Percentiles rank a stretch among this genome's conserved stretches.
Evolutionary conservation across 1,140 invertebrate genomes (phyloP).

Genomic region (Melipona quadrifasciata): DNA sequence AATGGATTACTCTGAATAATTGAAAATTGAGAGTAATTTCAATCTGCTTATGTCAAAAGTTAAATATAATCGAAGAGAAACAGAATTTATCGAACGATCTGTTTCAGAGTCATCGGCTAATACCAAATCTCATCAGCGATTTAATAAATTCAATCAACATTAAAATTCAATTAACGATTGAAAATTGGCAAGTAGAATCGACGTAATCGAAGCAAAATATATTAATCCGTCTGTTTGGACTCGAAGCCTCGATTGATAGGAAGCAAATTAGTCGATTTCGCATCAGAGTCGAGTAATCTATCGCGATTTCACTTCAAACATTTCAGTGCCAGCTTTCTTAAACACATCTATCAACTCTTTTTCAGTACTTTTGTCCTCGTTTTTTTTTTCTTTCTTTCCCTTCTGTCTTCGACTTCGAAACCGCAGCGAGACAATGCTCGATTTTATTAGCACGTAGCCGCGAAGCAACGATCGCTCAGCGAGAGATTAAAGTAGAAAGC

Average conservation of each 20-base stretch:
- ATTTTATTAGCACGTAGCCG: neutral
- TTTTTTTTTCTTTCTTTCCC: neutral
- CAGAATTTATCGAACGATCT: neutral
- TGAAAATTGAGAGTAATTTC: too few relatives aligned
- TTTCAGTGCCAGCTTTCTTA: neutral
- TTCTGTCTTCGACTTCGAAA: too few relatives aligned
- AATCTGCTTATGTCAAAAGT: too few relatives aligned
- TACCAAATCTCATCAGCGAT: constrained; percentile 17
- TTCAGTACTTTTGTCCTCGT: neutral
- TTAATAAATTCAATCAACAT: too few relatives aligned
- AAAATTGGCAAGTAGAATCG: too few relatives aligned
- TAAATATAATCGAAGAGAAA: neutral
- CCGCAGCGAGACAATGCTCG: neutral
- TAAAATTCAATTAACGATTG: too few relatives aligned
- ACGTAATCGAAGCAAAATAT: too few relatives aligned
- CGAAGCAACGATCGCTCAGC: neutral
- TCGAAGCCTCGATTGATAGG: too few relatives aligned
- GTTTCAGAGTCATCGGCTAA: neutral
- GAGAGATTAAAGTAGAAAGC: constrained; percentile 10
- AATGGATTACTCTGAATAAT: too few relatives aligned
- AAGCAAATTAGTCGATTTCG: neutral
- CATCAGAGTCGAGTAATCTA: neutral
- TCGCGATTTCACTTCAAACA: neutral
- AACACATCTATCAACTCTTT: neutral
- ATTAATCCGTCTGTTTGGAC: too few relatives aligned